Percentiles rank a stretch among this genome's conserved stretches.
phyloP scores from a whole-genome alignment of 2,113 vertebrate genomes.

The Cyprinodon brontotheroides region DNA sequence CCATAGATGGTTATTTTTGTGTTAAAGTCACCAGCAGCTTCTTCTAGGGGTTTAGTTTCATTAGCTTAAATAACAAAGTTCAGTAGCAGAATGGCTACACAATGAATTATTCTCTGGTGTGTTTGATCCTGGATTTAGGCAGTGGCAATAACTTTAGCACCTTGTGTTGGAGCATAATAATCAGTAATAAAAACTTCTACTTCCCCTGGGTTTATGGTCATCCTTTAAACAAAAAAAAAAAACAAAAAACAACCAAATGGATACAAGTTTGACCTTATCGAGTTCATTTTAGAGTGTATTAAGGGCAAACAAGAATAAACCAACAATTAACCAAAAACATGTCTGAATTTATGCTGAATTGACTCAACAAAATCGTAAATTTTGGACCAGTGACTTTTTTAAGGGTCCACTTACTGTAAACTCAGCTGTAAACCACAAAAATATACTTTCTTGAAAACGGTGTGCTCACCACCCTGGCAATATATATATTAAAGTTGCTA shows the following conservation, averaged over 20 bases:
- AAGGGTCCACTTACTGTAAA: conserved; percentile 92
- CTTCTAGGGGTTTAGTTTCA: conserved; percentile 5
- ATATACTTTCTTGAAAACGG: conserved; percentile 94
- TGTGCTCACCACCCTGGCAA: conserved; percentile 92
- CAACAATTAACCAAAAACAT: conserved; percentile 74
- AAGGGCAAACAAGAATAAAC: conserved; percentile 82
- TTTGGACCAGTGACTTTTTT: conserved; percentile 95
- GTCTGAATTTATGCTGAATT: conserved; percentile 85
- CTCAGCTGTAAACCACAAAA: conserved; percentile 98
- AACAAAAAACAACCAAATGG: conserved; percentile 39
- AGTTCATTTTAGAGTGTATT: conserved; percentile 87
- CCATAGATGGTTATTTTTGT: conserved; percentile 17
- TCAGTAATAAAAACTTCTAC: conserved; percentile 46
- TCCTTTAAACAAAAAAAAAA: conserved; percentile 77
- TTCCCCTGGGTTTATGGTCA: conserved; percentile 67
- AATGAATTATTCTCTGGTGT: conserved; percentile 46
- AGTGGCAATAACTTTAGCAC: conserved; percentile 79
- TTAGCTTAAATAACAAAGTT: conserved; percentile 19
- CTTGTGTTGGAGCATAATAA: conserved; percentile 67
- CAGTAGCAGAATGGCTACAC: conserved; percentile 40
- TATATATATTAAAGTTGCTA: conserved; percentile 97
- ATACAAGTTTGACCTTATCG: conserved; percentile 87
- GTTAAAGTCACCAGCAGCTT: conserved; percentile 38
- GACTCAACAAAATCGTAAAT: conserved; percentile 93
- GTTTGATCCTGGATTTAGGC: conserved; percentile 64